These are phyloP conservation scores for Muricea muricata DNA, from an alignment of 92 coral and sea anemone genomes.

Conservation along the genomic window DNA sequence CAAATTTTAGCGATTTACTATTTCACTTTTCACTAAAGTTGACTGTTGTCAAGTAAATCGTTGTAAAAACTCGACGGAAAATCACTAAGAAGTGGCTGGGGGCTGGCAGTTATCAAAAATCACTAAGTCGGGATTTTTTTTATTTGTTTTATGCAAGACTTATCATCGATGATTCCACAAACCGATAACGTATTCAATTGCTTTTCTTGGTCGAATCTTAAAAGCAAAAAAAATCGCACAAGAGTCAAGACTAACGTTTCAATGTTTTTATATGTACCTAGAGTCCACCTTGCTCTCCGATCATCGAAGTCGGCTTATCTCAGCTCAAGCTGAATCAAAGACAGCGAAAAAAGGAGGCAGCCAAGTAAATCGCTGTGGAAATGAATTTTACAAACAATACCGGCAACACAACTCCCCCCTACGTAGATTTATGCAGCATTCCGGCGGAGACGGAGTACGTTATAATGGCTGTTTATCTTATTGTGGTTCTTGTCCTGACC, in stretches of 20 bases:
- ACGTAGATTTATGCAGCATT: neutral
- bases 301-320: too few relatives aligned
- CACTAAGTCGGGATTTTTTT: neutral
- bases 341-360: too few relatives aligned
- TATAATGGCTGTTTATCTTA: conserved; percentile 69
- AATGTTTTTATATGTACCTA: too few relatives aligned
- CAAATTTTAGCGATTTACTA: too few relatives aligned
- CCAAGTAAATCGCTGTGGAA: neutral
- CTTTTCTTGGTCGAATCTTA: neutral
- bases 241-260: neutral
- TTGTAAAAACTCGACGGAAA: too few relatives aligned
- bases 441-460: conserved; percentile 61
- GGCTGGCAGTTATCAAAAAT: neutral
- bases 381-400: neutral
- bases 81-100: too few relatives aligned
- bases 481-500: conserved; percentile 77
- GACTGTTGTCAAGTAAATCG: too few relatives aligned
- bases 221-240: neutral
- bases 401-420: too few relatives aligned
- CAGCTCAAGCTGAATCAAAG: too few relatives aligned
- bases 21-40: too few relatives aligned
- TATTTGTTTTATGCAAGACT: neutral
- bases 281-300: neutral
- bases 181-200: neutral
- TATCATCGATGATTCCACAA: neutral